Evolutionary conservation across 2,113 vertebrate species (phyloP).

Genomic region (Pithys albifrons): DNA sequence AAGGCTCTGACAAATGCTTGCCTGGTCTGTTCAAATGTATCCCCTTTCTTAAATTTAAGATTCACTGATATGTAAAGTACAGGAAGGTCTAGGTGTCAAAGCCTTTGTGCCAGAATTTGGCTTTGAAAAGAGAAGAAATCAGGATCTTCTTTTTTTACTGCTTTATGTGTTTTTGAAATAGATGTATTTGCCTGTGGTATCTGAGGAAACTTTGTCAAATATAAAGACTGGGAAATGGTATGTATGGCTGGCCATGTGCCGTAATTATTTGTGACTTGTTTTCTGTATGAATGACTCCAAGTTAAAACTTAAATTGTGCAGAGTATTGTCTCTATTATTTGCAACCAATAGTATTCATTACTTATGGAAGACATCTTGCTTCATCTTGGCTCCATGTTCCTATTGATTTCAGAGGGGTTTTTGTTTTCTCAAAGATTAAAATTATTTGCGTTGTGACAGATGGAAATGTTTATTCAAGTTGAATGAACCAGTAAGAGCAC

Average conservation of each 20-base stretch:
- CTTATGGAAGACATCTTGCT: background rate
- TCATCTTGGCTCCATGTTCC: background rate
- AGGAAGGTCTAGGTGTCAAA: background rate
- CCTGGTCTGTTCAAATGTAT: background rate
- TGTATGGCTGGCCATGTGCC: background rate
- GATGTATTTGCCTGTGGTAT: background rate
- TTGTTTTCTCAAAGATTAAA: constrained; percentile 1
- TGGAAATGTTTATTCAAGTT: constrained; percentile 36
- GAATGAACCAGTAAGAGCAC: background rate
- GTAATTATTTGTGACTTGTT: background rate
- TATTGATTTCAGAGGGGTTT: background rate
- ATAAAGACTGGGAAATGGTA: background rate
- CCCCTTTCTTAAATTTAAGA: background rate
- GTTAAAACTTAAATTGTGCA: background rate
- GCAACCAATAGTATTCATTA: background rate
- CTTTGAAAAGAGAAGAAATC: background rate
- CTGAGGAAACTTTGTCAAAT: background rate
- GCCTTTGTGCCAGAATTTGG: background rate
- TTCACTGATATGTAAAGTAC: background rate
- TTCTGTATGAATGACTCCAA: background rate
- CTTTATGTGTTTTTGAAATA: background rate
- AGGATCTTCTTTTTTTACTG: background rate
- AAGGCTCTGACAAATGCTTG: background rate
- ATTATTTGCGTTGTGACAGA: constrained; percentile 3
- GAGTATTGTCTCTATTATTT: background rate